A percentile compares a stretch with the other conserved stretches of the same genome.
Conservation (phyloP, 2,113 vertebrate genomes). For the Sturnira hondurensis region DNA sequence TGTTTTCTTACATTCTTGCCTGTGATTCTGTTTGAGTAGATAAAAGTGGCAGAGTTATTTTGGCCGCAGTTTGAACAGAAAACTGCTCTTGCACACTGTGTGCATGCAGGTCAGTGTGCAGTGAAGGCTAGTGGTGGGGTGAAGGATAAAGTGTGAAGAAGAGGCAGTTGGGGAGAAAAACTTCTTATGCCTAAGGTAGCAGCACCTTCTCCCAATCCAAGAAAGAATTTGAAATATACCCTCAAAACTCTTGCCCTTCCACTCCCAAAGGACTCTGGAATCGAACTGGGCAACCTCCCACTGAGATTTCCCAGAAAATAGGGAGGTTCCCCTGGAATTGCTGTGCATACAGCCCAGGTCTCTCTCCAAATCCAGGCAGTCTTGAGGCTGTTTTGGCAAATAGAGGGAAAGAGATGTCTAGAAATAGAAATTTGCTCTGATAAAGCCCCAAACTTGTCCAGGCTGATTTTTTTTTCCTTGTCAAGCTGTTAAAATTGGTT, state of each 20-base stretch:
- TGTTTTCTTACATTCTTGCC: not conserved
- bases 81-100: not conserved
- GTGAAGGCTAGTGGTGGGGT: not conserved
- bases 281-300: not conserved
- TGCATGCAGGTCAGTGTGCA: not conserved
- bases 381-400: not conserved
- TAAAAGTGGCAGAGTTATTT: not conserved
- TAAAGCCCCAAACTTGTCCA: not conserved
- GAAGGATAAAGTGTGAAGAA: not conserved
- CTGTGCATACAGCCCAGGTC: not conserved
- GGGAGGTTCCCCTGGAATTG: not conserved
- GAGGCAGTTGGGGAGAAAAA: not conserved
- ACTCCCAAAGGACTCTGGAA: not conserved
- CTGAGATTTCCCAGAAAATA: not conserved
- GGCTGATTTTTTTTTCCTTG: not conserved
- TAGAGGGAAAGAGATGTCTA: not conserved
- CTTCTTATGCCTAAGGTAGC: not conserved
- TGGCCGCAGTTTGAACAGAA: not conserved
- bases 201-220: not conserved
- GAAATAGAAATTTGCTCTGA: not conserved
- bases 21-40: not conserved
- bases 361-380: not conserved
- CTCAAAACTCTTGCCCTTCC: not conserved
- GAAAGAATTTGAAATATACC: not conserved
- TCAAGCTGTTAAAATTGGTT: not conserved